Conservation (phyloP, 2,113 vertebrate species). For the Antigone vipio region DNA sequence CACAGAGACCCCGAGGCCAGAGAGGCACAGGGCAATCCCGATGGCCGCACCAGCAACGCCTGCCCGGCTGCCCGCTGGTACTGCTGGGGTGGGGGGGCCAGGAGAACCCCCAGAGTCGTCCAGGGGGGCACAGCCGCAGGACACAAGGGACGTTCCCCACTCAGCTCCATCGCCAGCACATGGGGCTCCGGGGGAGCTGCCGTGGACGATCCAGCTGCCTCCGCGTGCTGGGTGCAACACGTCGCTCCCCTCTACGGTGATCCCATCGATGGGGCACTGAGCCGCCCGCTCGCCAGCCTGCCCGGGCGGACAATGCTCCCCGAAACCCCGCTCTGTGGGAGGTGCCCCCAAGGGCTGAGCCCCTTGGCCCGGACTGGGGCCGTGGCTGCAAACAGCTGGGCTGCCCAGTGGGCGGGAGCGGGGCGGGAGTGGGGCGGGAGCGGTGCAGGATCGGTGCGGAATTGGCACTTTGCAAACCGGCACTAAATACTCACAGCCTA, state of each 20-base stretch:
- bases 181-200: neutral
- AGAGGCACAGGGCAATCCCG: neutral
- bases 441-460: rapidly evolving
- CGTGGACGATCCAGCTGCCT: neutral
- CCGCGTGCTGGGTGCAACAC: rapidly evolving
- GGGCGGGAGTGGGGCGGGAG: neutral
- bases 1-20: rapidly evolving
- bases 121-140: rapidly evolving
- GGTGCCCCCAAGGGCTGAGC: neutral
- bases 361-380: neutral
- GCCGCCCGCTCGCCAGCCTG: neutral
- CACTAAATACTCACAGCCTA: neutral
- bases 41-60: neutral
- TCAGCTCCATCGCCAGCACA: neutral
- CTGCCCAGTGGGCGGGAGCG: rapidly evolving
- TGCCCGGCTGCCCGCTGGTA: rapidly evolving
- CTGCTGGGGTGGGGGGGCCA: neutral
- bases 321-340: rapidly evolving
- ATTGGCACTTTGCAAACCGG: rapidly evolving
- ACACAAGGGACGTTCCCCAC: too few relatives aligned
- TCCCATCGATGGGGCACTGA: rapidly evolving
- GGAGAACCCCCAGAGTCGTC: neutral
- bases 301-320: rapidly evolving
- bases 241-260: rapidly evolving
- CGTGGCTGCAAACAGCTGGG: neutral